Evolutionary conservation across 2,888 invertebrate genomes (phyloP).

Genomic region (Andrena dorsata): DNA sequence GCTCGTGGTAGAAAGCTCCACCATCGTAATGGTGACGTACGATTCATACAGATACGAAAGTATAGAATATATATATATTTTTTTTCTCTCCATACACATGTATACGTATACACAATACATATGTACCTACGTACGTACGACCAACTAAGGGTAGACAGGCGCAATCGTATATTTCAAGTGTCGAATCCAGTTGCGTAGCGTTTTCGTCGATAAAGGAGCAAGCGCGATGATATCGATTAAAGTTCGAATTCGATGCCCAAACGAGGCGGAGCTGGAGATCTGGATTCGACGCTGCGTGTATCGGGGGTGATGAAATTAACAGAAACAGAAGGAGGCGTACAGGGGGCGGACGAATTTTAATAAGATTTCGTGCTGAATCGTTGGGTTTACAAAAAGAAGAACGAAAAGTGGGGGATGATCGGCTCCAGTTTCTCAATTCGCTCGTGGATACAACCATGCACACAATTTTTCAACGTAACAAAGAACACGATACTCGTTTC

Average conservation of each 20-base stretch:
- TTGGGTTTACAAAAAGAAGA: conserved; percentile 48
- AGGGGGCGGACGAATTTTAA: conserved; percentile 75
- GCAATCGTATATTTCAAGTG: conserved; percentile 64
- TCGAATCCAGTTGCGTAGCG: conserved; percentile 61
- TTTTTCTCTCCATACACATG: conserved; percentile 49
- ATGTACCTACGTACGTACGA: conserved; percentile 74
- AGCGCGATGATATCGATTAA: not conserved
- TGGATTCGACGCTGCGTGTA: conserved; percentile 61
- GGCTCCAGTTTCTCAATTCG: conserved; percentile 45
- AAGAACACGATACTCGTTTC: conserved; percentile 24
- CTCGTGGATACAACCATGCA: conserved; percentile 73
- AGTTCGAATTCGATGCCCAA: conserved; percentile 1
- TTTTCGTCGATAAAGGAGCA: not conserved
- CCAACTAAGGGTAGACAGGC: conserved; percentile 75
- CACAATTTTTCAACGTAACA: conserved; percentile 66
- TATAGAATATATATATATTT: conserved; percentile 63
- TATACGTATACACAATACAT: conserved; percentile 70
- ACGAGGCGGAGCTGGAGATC: conserved; percentile 1
- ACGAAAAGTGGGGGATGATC: conserved; percentile 10
- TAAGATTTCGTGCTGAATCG: conserved; percentile 77
- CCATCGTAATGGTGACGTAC: conserved; percentile 55
- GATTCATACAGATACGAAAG: conserved; percentile 72
- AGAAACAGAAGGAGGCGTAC: conserved; percentile 48
- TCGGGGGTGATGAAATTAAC: conserved; percentile 55
- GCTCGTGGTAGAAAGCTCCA: conserved; percentile 43